Conservation (phyloP, 2,113 vertebrate genomes). For the Gobio gobio region DNA sequence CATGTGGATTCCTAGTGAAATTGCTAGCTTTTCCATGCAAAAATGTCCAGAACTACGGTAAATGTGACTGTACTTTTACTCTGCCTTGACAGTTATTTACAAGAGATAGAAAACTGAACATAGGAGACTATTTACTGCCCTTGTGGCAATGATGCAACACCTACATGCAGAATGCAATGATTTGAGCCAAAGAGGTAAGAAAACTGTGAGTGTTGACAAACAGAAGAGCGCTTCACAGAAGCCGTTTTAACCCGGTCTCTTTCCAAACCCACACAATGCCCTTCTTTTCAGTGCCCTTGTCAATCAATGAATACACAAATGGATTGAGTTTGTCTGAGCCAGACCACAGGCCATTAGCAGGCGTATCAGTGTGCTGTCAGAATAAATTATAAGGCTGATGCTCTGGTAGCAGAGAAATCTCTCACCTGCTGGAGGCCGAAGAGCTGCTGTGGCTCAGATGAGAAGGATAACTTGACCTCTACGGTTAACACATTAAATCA, state of each 20-base stretch:
- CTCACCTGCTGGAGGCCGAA: background rate
- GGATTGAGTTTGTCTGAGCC: constrained; percentile 40
- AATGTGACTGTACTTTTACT: background rate
- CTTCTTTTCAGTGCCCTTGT: constrained; percentile 35
- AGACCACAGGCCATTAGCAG: constrained; percentile 44
- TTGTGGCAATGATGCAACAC: background rate
- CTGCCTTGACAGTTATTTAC: background rate
- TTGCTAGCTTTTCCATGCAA: no score
- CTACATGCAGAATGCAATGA: background rate
- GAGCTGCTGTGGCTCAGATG: constrained; percentile 1
- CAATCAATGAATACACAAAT: constrained; percentile 46
- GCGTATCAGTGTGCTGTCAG: constrained; percentile 29
- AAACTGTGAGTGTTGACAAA: background rate
- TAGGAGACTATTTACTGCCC: background rate
- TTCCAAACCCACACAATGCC: constrained; percentile 11
- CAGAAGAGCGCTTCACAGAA: background rate
- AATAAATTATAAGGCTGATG: constrained; percentile 36
- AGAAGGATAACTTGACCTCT: constrained; percentile 38
- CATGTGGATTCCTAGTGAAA: no score
- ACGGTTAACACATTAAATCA: constrained; percentile 20
- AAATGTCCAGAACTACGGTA: no score
- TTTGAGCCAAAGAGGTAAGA: background rate
- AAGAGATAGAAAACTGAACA: background rate
- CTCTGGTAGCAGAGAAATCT: background rate
- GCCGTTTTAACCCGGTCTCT: background rate